phyloP scores from a whole-genome alignment of 2,888 invertebrate species.

The Tetheella fluctuosa region DNA sequence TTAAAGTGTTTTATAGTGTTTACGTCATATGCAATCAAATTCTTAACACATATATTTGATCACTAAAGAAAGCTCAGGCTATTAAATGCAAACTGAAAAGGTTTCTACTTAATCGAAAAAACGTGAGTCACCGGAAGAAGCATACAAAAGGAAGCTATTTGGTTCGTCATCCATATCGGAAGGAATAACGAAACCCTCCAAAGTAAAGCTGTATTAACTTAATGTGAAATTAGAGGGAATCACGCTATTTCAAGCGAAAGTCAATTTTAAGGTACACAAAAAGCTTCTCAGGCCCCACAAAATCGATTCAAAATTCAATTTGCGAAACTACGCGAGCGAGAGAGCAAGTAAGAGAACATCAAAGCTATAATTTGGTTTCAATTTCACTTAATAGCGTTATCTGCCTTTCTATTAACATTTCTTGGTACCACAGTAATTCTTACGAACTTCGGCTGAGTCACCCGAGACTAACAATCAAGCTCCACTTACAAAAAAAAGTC shows the following conservation, averaged over 20 bases:
- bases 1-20: not conserved
- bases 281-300: not conserved
- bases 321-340: slow-evolving; percentile 16
- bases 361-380: slow-evolving; percentile 23
- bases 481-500: slow-evolving; percentile 21
- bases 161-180: not conserved
- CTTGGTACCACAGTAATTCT: slow-evolving; percentile 25
- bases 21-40: not conserved
- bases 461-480: slow-evolving; percentile 21
- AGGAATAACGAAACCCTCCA: not conserved
- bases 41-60: not conserved
- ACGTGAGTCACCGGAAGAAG: not conserved
- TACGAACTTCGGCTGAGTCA: slow-evolving; percentile 33
- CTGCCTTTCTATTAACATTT: slow-evolving; percentile 31
- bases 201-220: slow-evolving; percentile 3
- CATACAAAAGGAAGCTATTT: not conserved
- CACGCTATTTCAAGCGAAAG: not conserved
- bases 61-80: not conserved
- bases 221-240: slow-evolving; percentile 7
- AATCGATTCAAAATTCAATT: slow-evolving; percentile 15
- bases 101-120: not conserved
- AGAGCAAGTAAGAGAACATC: slow-evolving; percentile 1
- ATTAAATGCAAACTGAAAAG: not conserved
- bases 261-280: slow-evolving; percentile 2
- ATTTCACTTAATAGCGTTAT: slow-evolving; percentile 32